phyloP scores from a whole-genome alignment of 2,113 vertebrate genomes.

The Romanogobio albipinnatus region DNA sequence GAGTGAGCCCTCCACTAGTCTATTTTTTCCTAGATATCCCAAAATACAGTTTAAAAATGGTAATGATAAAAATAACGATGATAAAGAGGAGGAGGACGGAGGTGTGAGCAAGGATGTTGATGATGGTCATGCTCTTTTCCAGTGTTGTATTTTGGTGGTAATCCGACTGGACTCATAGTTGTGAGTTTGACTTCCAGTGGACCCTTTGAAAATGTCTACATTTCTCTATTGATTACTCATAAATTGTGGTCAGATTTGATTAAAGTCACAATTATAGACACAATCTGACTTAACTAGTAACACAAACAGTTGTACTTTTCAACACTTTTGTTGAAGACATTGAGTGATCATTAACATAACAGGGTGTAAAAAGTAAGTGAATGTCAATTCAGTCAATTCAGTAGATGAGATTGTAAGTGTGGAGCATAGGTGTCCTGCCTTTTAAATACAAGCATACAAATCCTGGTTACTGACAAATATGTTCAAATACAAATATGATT shows the following conservation, averaged over 20 bases:
- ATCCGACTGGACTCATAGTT: not conserved
- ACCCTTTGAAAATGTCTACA: not conserved
- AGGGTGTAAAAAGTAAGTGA: not conserved
- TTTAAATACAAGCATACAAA: not conserved
- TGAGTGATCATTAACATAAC: not conserved
- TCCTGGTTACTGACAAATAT: not conserved
- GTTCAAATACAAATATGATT: not conserved
- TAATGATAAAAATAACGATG: conserved; percentile 6
- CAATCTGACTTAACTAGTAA: not conserved
- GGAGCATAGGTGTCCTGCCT: not conserved
- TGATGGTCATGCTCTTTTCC: not conserved
- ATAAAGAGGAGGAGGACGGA: not conserved
- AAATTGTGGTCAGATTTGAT: not conserved
- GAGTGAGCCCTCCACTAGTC: not conserved
- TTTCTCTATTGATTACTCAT: no score
- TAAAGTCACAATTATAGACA: not conserved
- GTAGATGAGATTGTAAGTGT: not conserved
- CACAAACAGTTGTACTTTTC: not conserved
- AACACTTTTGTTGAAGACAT: not conserved
- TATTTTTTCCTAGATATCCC: not conserved
- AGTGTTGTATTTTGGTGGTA: no score
- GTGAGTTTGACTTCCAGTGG: not conserved
- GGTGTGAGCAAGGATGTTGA: not conserved
- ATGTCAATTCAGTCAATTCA: not conserved
- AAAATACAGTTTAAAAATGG: not conserved